Evolutionary conservation across 2,888 invertebrate species (phyloP), one percentile per base, ranked within the genome.

Genomic region (Catocala fraxini): DNA sequence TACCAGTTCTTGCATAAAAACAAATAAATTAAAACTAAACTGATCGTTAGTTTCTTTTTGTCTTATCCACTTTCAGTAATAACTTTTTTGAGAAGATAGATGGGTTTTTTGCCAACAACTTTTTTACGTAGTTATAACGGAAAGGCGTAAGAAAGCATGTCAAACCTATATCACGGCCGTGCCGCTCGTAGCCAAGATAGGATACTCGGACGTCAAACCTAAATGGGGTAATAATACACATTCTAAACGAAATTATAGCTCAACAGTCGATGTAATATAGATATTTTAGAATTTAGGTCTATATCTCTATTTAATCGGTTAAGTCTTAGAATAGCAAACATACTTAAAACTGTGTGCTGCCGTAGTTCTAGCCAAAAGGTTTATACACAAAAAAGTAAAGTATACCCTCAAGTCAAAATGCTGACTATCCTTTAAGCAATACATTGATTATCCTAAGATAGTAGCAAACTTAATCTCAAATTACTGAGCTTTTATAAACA

Each of bases 111-210:
- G 6, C 6, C n/a, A 5, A 5, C 10, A 51, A 4, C 7, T 42
- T 59, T 59, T 68, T 69, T 39, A 42, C 39, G n/a, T 51, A 45
- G 51, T 41, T 46, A 13, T 59, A 51, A 33, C 39, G 25, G 15
- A 55, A 63, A 63, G 51, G 39, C 47, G 13, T 42, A 34, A 57
- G 43, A 58, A 59, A 63, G 51, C 58, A 55, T 66, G 66, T 71
- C 72, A 63, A 63, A 75, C 72, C 75, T 71, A 62, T 64, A 66
- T 73, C 72, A 73, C 59, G 13, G 33, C 51, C 59, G 49, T 69
- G 63, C 52, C 58, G 43, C 49, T 41, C 9, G 13, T 33, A 45
- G 48, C 33, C 11, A 59, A 46, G 63, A 57, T 63, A 42, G 9
- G 10, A 47, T 12, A 49, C 33, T 42, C 48, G 33, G 61, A 59